Evolutionary conservation across 2,113 vertebrate genomes (phyloP).

Genomic region (Mormoops blainvillei): DNA sequence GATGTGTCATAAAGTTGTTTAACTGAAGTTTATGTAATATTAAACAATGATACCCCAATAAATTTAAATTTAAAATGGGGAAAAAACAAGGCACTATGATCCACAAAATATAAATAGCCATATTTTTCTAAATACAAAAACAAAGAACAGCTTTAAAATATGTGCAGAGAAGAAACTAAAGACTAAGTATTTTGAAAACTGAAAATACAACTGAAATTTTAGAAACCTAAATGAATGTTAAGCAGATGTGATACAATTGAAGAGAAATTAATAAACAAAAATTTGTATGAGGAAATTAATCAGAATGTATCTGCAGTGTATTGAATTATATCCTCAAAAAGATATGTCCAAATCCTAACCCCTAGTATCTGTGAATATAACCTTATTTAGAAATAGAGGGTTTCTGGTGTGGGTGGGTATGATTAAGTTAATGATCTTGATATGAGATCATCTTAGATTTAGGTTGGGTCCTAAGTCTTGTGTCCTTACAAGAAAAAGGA

Average conservation of each 20-base stretch:
- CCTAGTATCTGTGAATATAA: too few species aligned
- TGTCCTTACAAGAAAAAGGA: too few species aligned
- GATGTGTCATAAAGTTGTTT: neutral
- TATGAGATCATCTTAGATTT: too few species aligned
- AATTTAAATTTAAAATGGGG: neutral
- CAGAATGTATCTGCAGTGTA: neutral
- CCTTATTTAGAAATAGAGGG: too few species aligned
- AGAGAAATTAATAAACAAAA: neutral
- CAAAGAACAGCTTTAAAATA: neutral
- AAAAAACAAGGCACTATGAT: neutral
- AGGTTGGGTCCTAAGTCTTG: too few species aligned
- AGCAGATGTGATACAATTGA: neutral
- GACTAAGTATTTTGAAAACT: neutral
- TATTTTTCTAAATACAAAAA: neutral
- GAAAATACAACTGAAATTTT: neutral
- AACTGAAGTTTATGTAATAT: neutral
- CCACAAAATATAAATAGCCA: neutral
- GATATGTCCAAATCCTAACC: neutral
- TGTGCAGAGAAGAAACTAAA: neutral
- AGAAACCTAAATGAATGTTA: neutral
- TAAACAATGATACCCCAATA: neutral
- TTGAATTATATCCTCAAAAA: neutral
- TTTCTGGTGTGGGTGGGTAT: too few species aligned
- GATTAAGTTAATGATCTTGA: too few species aligned
- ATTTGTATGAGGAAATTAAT: neutral